Percentiles rank a stretch among this genome's conserved stretches.
Conservation (phyloP, 2,113 vertebrate species). For the Ciconia maguari region DNA sequence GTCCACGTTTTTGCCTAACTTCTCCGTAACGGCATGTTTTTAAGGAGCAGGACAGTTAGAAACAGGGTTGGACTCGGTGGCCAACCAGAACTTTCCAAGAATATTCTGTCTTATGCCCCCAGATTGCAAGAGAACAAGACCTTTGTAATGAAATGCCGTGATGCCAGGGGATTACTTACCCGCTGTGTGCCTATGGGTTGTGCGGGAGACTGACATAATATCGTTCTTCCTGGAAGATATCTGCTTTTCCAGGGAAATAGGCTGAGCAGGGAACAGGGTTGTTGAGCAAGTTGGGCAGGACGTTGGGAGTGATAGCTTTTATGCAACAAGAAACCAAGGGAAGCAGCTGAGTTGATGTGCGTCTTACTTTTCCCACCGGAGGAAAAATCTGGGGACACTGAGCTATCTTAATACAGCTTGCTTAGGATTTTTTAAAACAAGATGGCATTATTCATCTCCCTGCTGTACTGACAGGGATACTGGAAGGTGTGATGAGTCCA, state of each 20-base stretch:
- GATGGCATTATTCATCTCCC: background rate
- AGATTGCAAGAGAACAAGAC: background rate
- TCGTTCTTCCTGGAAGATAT: background rate
- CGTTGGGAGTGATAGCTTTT: background rate
- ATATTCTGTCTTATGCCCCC: background rate
- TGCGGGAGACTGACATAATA: background rate
- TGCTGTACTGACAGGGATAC: background rate
- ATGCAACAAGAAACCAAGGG: background rate
- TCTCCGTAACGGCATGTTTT: background rate
- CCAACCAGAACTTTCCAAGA: background rate
- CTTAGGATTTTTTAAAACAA: background rate
- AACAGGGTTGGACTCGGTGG: background rate
- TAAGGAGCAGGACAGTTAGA: background rate
- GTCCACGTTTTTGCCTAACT: background rate
- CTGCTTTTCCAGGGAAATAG: background rate
- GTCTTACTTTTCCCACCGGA: background rate
- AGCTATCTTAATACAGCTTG: background rate
- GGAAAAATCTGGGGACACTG: background rate
- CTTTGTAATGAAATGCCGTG: background rate
- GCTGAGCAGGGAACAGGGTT: background rate
- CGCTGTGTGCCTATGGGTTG: background rate
- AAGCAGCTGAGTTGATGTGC: background rate
- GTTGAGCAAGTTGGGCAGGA: background rate
- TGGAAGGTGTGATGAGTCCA: background rate
- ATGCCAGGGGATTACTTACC: background rate